phyloP scores from a whole-genome alignment of 2,113 vertebrate species.

The Apistogramma diplotaenia region DNA sequence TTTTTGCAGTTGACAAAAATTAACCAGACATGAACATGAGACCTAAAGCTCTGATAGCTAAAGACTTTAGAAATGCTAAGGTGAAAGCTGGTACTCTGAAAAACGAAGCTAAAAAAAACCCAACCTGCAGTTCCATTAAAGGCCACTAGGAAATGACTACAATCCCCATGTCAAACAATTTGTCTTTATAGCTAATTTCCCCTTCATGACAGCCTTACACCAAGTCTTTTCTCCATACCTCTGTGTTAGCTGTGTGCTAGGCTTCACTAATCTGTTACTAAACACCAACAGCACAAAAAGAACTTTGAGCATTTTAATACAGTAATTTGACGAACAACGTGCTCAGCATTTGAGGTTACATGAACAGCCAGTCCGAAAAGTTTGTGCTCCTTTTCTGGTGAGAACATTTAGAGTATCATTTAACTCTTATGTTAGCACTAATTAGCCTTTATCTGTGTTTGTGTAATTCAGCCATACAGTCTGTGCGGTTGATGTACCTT shows the following conservation, averaged over 20 bases:
- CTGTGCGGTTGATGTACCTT: not conserved
- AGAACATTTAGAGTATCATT: not conserved
- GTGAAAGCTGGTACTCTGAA: not conserved
- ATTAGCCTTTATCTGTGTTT: not conserved
- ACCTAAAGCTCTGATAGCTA: not conserved
- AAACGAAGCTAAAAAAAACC: not conserved
- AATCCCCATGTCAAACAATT: not conserved
- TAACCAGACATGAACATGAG: not conserved
- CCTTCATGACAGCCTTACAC: not conserved
- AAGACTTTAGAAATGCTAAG: not conserved
- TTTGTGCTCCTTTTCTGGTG: not conserved
- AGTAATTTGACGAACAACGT: not conserved
- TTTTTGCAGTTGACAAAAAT: not conserved
- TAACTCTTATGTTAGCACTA: not conserved
- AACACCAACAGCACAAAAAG: no score
- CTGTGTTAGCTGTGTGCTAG: no score
- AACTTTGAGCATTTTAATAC: not conserved
- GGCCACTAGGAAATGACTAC: not conserved
- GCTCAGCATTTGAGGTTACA: no score
- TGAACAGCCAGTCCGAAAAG: not conserved
- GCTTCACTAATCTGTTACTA: no score
- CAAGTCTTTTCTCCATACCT: no score
- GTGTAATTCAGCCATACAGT: not conserved
- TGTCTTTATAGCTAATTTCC: not conserved
- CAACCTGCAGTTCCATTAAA: not conserved